Conservation (phyloP, 1,140 invertebrate species). For the Stegodyphus dumicola region DNA sequence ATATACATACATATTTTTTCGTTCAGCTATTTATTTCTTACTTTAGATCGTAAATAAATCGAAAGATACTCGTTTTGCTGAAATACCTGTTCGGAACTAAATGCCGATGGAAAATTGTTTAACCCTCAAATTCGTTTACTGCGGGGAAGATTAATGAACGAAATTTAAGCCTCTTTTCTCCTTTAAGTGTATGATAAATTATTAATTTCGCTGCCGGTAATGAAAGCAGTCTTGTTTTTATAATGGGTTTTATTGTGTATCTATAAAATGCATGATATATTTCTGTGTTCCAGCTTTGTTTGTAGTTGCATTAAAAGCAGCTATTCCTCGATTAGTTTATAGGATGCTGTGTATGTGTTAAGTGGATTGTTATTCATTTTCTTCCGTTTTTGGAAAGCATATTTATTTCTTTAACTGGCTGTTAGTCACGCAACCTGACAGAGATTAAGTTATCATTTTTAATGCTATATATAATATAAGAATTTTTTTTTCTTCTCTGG, state of each 20-base stretch:
- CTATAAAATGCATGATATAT: neutral
- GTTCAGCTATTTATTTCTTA: neutral
- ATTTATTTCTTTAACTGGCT: neutral
- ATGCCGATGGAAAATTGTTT: constrained; percentile 22
- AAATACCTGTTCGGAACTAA: constrained; percentile 18
- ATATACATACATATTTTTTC: constrained; percentile 5
- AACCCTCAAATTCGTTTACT: neutral
- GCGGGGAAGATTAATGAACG: constrained; percentile 9
- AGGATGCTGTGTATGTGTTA: too few species aligned
- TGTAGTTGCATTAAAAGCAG: too few species aligned
- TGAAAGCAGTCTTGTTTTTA: constrained; percentile 34
- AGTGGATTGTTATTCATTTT: too few species aligned
- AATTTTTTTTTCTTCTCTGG: too few species aligned
- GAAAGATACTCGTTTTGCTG: neutral
- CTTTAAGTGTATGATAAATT: constrained; percentile 40
- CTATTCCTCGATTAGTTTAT: too few species aligned
- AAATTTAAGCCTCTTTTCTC: constrained; percentile 23
- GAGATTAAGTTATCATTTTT: too few species aligned
- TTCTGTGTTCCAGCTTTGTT: too few species aligned
- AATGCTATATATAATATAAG: too few species aligned
- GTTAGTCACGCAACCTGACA: neutral
- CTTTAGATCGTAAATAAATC: constrained; percentile 36
- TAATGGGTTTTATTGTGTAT: neutral
- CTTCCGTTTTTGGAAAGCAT: neutral
- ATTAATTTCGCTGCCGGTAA: constrained; percentile 24